phyloP scores from a whole-genome alignment of 2,888 invertebrate species.

The Pantelozetes paolii region DNA sequence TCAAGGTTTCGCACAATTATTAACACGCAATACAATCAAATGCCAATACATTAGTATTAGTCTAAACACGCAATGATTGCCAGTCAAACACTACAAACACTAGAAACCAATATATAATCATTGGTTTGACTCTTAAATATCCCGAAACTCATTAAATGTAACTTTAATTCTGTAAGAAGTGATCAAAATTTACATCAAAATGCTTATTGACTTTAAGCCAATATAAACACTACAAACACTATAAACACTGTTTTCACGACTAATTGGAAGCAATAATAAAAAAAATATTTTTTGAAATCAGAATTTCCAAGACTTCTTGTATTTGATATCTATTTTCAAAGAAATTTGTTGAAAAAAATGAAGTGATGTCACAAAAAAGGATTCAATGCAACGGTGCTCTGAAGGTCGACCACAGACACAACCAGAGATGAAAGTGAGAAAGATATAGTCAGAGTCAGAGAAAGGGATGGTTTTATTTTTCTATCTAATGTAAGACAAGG shows the following conservation, averaged over 20 bases:
- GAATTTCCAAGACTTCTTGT: conserved; percentile 3
- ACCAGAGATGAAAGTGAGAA: background rate
- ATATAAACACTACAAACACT: conserved; percentile 17
- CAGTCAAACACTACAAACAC: background rate
- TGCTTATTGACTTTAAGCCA: background rate
- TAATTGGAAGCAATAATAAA: background rate
- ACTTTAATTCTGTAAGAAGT: background rate
- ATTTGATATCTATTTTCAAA: background rate
- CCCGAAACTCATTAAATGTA: conserved; percentile 29
- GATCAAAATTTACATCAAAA: background rate
- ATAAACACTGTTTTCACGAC: background rate
- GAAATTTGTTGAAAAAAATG: background rate
- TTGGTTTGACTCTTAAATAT: conserved; percentile 11
- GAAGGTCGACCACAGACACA: conserved; percentile 4
- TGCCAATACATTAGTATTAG: conserved; percentile 16
- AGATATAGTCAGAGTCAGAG: background rate
- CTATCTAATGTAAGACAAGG: conserved; percentile 1
- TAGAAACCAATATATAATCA: conserved; percentile 10
- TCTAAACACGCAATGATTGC: conserved; percentile 19
- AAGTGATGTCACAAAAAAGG: conserved; percentile 7
- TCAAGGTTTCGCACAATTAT: conserved; percentile 35
- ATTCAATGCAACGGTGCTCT: conserved; percentile 19
- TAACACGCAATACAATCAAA: conserved; percentile 33
- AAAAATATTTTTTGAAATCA: background rate
- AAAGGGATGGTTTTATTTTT: conserved; percentile 26